A percentile compares a stretch with the other conserved stretches of the same genome.
Conservation (phyloP, 2,888 invertebrate genomes). For the Drosophila paucipuncta region DNA sequence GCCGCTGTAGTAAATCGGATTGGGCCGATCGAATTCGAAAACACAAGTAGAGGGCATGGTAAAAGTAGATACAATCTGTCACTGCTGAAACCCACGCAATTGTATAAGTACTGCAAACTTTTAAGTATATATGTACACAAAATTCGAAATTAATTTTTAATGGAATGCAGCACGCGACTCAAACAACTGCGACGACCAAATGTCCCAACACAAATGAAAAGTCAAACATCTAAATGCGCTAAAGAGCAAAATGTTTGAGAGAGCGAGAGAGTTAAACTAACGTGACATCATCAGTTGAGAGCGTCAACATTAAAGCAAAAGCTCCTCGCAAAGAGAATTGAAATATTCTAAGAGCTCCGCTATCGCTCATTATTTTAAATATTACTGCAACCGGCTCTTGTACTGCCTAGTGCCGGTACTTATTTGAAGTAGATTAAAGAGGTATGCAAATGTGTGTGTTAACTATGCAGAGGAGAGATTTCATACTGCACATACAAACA, state of each 20-base stretch:
- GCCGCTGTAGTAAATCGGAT: constrained; percentile 75
- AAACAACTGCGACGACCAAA: neutral
- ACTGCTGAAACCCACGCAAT: neutral
- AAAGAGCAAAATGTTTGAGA: constrained; percentile 13
- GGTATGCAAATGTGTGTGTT: neutral
- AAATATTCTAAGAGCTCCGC: neutral
- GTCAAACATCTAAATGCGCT: constrained; percentile 3
- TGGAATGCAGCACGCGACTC: constrained; percentile 5
- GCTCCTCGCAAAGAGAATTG: neutral
- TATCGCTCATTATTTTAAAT: neutral
- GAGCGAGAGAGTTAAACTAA: neutral
- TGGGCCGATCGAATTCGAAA: constrained; percentile 71
- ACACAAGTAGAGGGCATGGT: constrained; percentile 61
- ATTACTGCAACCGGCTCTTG: neutral
- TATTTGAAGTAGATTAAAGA: neutral
- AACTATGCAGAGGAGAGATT: neutral
- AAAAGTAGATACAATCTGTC: neutral
- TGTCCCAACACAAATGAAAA: constrained; percentile 24
- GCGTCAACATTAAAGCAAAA: constrained; percentile 15
- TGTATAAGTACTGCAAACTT: neutral
- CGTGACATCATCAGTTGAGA: constrained; percentile 64
- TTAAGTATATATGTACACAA: neutral
- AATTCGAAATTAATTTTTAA: neutral
- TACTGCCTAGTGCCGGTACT: neutral
- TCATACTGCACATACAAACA: neutral